phyloP scores from a whole-genome alignment of 1,140 invertebrate species.

The Olivierus martensii region DNA sequence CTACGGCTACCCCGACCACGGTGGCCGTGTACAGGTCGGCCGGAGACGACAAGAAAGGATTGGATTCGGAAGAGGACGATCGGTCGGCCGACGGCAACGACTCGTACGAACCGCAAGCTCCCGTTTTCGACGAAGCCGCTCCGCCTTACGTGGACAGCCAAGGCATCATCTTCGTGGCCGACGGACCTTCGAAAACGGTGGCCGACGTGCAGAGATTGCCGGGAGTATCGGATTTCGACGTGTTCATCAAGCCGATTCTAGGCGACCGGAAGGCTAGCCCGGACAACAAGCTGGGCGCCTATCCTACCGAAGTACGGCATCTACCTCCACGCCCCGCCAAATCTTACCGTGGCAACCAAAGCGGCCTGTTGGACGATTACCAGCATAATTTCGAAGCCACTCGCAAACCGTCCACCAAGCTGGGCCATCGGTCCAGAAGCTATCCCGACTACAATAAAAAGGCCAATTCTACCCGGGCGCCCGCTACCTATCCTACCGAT shows the following conservation, averaged over 20 bases:
- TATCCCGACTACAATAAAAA: no score
- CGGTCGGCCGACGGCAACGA: no score
- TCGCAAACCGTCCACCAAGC: neutral
- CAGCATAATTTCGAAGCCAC: neutral
- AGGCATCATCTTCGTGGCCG: constrained; percentile 19
- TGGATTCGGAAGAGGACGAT: no score
- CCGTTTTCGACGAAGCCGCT: constrained; percentile 21
- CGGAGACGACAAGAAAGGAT: no score
- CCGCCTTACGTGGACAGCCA: constrained; percentile 22
- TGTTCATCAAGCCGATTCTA: constrained; percentile 9
- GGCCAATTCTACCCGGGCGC: no score
- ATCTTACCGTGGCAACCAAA: neutral
- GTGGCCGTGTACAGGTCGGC: no score
- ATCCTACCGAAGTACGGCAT: neutral
- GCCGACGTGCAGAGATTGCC: constrained; percentile 1
- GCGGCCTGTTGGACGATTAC: neutral
- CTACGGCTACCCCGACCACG: no score
- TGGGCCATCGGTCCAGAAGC: no score
- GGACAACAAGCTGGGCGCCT: neutral
- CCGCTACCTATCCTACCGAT: no score
- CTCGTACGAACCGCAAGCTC: constrained; percentile 17
- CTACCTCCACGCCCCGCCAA: neutral
- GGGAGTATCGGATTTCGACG: constrained; percentile 5
- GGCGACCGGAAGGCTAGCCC: neutral
- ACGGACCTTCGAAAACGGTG: constrained; percentile 3